Evolutionary conservation across 2,113 vertebrate genomes (phyloP).

Genomic region (Pollimyrus isidori): DNA sequence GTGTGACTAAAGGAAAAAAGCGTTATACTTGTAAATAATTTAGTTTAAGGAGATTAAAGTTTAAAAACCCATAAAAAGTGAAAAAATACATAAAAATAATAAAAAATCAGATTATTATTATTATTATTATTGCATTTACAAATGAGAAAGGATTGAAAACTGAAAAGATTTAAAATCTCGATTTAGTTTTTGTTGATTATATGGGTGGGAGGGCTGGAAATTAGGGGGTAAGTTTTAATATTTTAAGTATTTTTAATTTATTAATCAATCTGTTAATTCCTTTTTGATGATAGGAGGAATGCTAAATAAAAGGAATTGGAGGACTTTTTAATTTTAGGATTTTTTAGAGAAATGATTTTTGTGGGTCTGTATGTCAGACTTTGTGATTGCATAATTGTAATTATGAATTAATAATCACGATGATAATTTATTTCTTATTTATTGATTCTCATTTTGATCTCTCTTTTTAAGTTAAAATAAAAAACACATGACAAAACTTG

Average conservation of each 20-base stretch:
- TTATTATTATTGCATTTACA: constrained; percentile 57
- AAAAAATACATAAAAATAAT: constrained; percentile 62
- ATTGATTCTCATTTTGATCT: constrained; percentile 66
- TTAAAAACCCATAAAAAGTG: constrained; percentile 54
- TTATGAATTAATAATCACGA: constrained; percentile 64
- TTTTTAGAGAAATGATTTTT: constrained; percentile 59
- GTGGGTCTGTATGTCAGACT: constrained; percentile 61
- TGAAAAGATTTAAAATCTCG: constrained; percentile 67
- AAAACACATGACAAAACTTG: constrained; percentile 46
- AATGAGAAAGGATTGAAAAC: constrained; percentile 58
- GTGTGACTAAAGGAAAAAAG: constrained; percentile 50
- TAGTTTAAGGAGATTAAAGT: constrained; percentile 63
- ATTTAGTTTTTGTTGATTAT: constrained; percentile 60
- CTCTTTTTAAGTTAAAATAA: constrained; percentile 70
- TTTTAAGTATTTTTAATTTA: constrained; percentile 67
- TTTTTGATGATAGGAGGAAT: constrained; percentile 53
- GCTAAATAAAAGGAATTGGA: constrained; percentile 30
- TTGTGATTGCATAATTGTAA: constrained; percentile 59
- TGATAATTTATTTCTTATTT: constrained; percentile 69
- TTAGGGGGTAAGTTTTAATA: constrained; percentile 61
- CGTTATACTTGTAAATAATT: constrained; percentile 62
- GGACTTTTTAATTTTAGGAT: constrained; percentile 64
- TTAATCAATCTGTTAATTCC: constrained; percentile 63
- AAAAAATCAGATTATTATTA: constrained; percentile 51
- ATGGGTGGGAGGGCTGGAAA: constrained; percentile 48